A percentile compares a stretch with the other conserved stretches of the same genome.
Evolutionary conservation across 1,140 invertebrate species (phyloP).

Genomic region (Lucilia cuprina): DNA sequence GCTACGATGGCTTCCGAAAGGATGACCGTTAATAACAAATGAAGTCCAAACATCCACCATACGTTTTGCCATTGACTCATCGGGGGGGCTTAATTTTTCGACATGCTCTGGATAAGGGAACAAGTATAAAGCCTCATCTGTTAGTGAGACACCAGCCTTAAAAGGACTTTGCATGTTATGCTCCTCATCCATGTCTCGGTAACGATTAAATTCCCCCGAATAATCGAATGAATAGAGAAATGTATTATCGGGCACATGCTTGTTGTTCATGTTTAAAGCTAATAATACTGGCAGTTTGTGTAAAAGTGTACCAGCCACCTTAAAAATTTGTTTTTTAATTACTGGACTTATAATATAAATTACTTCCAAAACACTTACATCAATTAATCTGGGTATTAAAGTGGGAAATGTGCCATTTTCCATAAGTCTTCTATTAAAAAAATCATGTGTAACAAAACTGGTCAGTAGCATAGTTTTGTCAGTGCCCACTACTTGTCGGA

Average conservation of each 20-base stretch:
- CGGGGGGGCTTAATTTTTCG: constrained; percentile 51
- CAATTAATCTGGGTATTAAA: constrained; percentile 53
- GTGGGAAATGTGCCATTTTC: constrained; percentile 58
- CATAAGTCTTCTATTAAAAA: constrained; percentile 55
- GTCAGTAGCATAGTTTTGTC: constrained; percentile 58
- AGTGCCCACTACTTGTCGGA: constrained; percentile 55
- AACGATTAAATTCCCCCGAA: constrained; percentile 58
- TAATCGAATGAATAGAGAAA: constrained; percentile 61
- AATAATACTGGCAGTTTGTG: constrained; percentile 58
- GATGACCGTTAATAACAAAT: constrained; percentile 58
- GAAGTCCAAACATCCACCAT: constrained; percentile 61
- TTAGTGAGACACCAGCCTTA: constrained; percentile 55
- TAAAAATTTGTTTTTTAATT: not conserved
- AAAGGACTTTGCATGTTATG: constrained; percentile 62
- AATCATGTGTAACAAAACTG: constrained; percentile 58
- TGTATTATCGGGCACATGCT: constrained; percentile 55
- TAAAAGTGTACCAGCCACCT: constrained; percentile 59
- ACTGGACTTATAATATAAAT: too few species aligned
- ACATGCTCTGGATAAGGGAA: constrained; percentile 60
- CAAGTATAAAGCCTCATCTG: constrained; percentile 58
- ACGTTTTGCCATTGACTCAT: constrained; percentile 52
- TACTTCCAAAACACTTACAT: constrained; percentile 46
- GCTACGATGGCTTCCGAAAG: constrained; percentile 46
- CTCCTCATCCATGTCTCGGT: constrained; percentile 57
- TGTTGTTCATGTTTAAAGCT: constrained; percentile 60